Conservation (phyloP, 2,888 invertebrate genomes). For the Therioaphis trifolii region DNA sequence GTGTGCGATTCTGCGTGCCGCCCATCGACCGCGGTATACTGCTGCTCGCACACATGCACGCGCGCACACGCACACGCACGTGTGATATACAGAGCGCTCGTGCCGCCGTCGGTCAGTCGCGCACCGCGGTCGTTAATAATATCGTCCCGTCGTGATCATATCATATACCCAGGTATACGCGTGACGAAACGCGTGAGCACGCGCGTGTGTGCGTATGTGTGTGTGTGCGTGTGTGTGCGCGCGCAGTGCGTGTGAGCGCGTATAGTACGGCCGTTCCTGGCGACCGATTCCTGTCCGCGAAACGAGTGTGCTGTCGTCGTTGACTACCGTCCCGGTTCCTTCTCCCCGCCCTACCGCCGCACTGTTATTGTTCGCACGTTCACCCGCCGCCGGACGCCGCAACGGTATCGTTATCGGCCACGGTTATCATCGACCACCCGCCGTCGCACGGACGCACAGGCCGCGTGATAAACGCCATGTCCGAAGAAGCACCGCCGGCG, state of each 20-base stretch:
- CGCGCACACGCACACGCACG: background rate
- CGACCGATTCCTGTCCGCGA: background rate
- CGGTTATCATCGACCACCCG: background rate
- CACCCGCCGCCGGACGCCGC: background rate
- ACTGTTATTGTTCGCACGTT: too few species aligned
- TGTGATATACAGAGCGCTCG: slow-evolving; percentile 35
- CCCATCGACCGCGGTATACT: slow-evolving; percentile 54
- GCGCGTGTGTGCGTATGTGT: too few species aligned
- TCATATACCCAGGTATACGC: too few species aligned
- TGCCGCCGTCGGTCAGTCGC: background rate
- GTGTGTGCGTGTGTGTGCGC: too few species aligned
- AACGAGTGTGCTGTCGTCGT: background rate
- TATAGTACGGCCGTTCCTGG: too few species aligned
- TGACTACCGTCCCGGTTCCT: background rate
- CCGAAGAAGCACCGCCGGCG: background rate
- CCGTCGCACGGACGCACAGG: background rate
- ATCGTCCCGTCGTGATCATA: too few species aligned
- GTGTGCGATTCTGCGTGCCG: slow-evolving; percentile 53
- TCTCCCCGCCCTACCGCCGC: too few species aligned
- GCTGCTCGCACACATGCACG: background rate
- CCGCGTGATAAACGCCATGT: background rate
- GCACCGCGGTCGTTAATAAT: background rate
- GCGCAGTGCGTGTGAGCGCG: too few species aligned
- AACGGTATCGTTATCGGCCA: background rate
- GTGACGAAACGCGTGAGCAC: too few species aligned